phyloP scores from a whole-genome alignment of 1,140 invertebrate genomes.

The Ostrea denselamellosa region DNA sequence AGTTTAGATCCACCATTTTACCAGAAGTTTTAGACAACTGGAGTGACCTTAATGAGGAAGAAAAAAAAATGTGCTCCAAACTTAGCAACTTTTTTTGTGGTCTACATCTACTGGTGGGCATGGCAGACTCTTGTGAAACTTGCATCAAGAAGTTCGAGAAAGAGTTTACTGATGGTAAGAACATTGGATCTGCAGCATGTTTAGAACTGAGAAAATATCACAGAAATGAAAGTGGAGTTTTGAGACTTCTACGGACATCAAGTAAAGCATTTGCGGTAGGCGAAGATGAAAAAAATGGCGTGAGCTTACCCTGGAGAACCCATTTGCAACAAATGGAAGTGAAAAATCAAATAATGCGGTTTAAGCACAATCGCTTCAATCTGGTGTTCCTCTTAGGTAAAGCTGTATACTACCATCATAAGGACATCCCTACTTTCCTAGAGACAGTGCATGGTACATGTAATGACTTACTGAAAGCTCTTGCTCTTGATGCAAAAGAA shows the following conservation, averaged over 20 bases:
- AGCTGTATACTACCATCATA: slow-evolving; percentile 35
- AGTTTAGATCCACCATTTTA: slow-evolving; percentile 49
- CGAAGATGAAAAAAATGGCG: slow-evolving; percentile 53
- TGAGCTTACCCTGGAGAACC: slow-evolving; percentile 26
- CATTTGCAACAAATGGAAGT: slow-evolving; percentile 32
- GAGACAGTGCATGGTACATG: slow-evolving; percentile 10
- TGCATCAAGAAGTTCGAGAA: slow-evolving; percentile 35
- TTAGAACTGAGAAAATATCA: slow-evolving; percentile 42
- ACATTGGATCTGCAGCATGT: slow-evolving; percentile 39
- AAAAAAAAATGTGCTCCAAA: slow-evolving; percentile 38
- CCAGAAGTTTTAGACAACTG: slow-evolving; percentile 46
- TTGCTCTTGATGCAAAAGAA: slow-evolving; percentile 1
- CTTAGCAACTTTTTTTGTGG: slow-evolving; percentile 43
- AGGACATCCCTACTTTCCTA: slow-evolving; percentile 32
- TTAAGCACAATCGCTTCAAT: slow-evolving; percentile 49
- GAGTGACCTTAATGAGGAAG: slow-evolving; percentile 40
- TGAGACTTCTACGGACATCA: slow-evolving; percentile 41
- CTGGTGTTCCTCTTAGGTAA: slow-evolving; percentile 49
- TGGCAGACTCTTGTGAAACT: not conserved
- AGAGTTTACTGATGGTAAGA: slow-evolving; percentile 5
- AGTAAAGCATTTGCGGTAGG: slow-evolving; percentile 47
- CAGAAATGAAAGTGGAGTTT: slow-evolving; percentile 35
- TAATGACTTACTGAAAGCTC: slow-evolving; percentile 36
- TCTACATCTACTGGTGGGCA: not conserved
- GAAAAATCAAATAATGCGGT: slow-evolving; percentile 40